Conservation (phyloP, 92 coral and sea anemone species). For the Paramuricea clavata region DNA sequence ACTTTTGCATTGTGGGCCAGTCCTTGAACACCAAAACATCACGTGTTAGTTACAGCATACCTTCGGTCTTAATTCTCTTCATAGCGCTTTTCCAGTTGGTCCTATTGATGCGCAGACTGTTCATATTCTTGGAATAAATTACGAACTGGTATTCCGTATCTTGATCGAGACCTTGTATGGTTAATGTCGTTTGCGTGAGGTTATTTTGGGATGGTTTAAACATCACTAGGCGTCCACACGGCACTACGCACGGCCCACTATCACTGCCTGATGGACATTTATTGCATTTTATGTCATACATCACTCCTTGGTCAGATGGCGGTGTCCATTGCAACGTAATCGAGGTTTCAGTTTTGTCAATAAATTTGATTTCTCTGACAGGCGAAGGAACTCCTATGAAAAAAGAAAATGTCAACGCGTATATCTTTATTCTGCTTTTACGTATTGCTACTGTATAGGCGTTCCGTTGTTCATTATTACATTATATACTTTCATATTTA, state of each 20-base stretch:
- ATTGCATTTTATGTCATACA: conserved; percentile 74
- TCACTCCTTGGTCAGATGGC: background rate
- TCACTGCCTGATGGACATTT: conserved; percentile 61
- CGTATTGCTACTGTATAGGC: background rate
- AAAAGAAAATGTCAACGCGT: background rate
- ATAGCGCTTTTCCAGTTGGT: background rate
- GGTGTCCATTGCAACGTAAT: conserved; percentile 1
- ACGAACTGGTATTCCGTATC: conserved; percentile 68
- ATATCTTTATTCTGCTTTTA: too few species aligned
- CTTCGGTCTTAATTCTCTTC: conserved; percentile 23
- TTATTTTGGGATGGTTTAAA: conserved; percentile 65
- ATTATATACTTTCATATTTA: too few species aligned
- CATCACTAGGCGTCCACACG: conserved; percentile 52
- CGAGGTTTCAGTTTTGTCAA: background rate
- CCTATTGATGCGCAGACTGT: background rate
- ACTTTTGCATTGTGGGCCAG: too few species aligned
- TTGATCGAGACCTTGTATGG: conserved; percentile 66
- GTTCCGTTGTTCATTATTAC: background rate
- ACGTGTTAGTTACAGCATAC: background rate
- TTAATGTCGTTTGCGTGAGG: conserved; percentile 52
- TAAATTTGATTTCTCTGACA: background rate
- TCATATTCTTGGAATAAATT: conserved; percentile 72
- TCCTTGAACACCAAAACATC: too few species aligned
- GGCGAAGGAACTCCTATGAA: conserved; percentile 16
- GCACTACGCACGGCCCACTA: conserved; percentile 53